Percentiles rank a stretch among this genome's conserved stretches.
These are phyloP conservation scores for Phrixothrix hirtus DNA, from an alignment of 2,888 invertebrate genomes.

Conservation along the genomic window DNA sequence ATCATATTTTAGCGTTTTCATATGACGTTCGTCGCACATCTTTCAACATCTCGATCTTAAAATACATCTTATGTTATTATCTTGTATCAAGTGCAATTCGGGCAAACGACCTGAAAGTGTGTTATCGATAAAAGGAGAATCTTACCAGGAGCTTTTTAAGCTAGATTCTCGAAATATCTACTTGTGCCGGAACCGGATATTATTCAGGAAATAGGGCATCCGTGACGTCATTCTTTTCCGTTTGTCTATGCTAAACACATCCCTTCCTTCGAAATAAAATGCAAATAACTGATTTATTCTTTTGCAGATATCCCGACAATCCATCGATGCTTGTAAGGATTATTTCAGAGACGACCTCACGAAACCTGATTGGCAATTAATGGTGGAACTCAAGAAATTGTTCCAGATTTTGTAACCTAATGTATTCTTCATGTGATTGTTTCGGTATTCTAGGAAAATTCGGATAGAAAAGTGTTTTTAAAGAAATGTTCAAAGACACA, in stretches of 20 bases:
- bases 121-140: slow-evolving; percentile 26
- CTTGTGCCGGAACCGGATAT: slow-evolving; percentile 36
- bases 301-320: slow-evolving; percentile 91
- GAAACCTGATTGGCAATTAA: slow-evolving; percentile 97
- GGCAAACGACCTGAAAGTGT: slow-evolving; percentile 31
- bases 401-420: slow-evolving; percentile 86
- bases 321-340: slow-evolving; percentile 98
- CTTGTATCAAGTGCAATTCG: slow-evolving; percentile 14
- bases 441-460: slow-evolving; percentile 2
- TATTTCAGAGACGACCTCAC: slow-evolving; percentile 97
- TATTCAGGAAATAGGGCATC: slow-evolving; percentile 42
- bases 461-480: slow-evolving; percentile 4
- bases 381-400: slow-evolving; percentile 97
- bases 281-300: no score
- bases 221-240: slow-evolving; percentile 37
- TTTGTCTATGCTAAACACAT: not conserved
- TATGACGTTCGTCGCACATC: not conserved
- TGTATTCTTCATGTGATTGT: not conserved
- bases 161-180: slow-evolving; percentile 31
- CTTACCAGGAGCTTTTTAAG: slow-evolving; percentile 9
- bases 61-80: slow-evolving; percentile 8
- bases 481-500: not conserved
- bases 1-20: not conserved
- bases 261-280: no score
- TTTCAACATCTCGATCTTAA: slow-evolving; percentile 8